A percentile compares a stretch with the other conserved stretches of the same genome.
phyloP scores from a whole-genome alignment of 2,888 invertebrate genomes.

The Drosophila ezoana region DNA sequence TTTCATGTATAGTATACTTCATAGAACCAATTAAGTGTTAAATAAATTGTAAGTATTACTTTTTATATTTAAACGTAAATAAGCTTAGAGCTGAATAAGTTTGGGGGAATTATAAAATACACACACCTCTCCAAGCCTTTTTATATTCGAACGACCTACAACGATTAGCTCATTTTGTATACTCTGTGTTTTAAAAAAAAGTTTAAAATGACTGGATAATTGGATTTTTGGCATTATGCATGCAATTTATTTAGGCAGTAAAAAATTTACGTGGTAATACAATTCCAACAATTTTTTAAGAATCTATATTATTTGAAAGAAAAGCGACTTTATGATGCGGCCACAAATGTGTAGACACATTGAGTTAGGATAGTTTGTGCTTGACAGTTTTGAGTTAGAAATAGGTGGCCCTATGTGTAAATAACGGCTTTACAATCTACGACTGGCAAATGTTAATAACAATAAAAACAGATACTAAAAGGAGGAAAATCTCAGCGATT shows the following conservation, averaged over 20 bases:
- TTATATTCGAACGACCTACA: background rate
- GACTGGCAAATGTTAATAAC: constrained; percentile 13
- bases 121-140: too few species aligned
- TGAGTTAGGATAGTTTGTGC: background rate
- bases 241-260: constrained; percentile 17
- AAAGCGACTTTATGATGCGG: constrained; percentile 2
- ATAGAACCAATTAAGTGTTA: too few species aligned
- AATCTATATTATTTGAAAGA: background rate
- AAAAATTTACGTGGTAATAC: constrained; percentile 2
- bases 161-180: constrained; percentile 8
- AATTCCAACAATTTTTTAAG: constrained; percentile 1
- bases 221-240: constrained; percentile 6
- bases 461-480: constrained; percentile 19
- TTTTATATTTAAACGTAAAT: too few species aligned
- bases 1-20: too few species aligned
- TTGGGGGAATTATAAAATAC: too few species aligned
- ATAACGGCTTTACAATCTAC: constrained; percentile 5
- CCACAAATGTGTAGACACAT: constrained; percentile 4
- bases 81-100: too few species aligned
- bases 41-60: too few species aligned
- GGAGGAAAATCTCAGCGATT: constrained; percentile 35
- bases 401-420: background rate
- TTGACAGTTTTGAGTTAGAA: background rate
- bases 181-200: background rate
- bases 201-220: constrained; percentile 4